These are phyloP conservation scores for Leptestheria dahalacensis DNA, from an alignment of 1,140 invertebrate genomes.

Conservation along the genomic window DNA sequence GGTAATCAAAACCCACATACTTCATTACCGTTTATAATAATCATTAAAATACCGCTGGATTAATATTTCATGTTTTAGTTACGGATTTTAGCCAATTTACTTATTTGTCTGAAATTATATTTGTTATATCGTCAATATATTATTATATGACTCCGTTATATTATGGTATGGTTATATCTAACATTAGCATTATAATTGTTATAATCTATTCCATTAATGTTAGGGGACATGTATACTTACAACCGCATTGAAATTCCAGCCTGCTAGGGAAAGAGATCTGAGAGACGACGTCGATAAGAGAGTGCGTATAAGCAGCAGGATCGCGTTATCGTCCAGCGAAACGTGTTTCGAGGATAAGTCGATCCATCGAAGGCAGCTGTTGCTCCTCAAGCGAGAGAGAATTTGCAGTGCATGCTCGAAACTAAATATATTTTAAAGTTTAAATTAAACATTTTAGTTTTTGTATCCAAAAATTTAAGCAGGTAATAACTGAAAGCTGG, in stretches of 20 bases:
- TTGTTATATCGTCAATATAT: no score
- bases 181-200: no score
- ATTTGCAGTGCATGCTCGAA: conserved; percentile 11
- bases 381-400: background rate
- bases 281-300: background rate
- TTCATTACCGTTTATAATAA: no score
- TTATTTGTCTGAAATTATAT: no score
- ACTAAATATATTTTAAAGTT: background rate
- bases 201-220: no score
- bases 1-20: background rate
- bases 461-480: background rate
- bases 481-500: background rate
- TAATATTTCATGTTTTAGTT: no score
- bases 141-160: no score
- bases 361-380: conserved; percentile 1
- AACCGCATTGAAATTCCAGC: conserved; percentile 10
- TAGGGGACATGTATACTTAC: no score
- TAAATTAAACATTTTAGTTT: background rate
- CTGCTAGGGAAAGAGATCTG: conserved; percentile 11
- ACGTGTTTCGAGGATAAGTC: conserved; percentile 6
- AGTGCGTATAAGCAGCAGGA: background rate
- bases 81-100: no score
- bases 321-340: background rate
- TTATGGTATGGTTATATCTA: no score
- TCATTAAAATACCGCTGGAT: no score